Evolutionary conservation across 1,140 invertebrate genomes (phyloP), one percentile per base, ranked within the genome.

Genomic region (Saxidomus purpurata): DNA sequence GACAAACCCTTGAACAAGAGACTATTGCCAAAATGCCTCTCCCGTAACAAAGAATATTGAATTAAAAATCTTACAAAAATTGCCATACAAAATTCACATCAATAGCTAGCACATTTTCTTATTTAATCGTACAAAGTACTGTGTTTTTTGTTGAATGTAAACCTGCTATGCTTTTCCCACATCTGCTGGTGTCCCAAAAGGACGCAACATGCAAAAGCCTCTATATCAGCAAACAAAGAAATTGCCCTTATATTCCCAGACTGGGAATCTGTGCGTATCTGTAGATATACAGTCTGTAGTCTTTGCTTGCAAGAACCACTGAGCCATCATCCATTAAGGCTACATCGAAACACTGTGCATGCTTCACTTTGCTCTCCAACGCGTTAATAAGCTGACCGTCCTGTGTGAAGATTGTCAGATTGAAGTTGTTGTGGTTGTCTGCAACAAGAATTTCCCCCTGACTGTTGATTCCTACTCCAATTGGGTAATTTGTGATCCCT

Each of bases 351-450:
- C 99, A 99, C 96, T 99, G 99, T 36, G 99, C 99, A 95, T 99
- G 99, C 96, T 99, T 99, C 67, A 99, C 99, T 96, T 99, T 99
- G 93, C 98, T 99, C 96, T 99, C 99, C 55, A 99, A 96, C 6
- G 99, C 99, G 19, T 98, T 99, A 13, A 99, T 98, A 90, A 99
- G 96, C 93, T 98, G 98, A 0, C 99, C 99, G 93, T 99, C 98
- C 96, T 96, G 96, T 38, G 94, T 95, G 93, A 97, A 97, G 94
- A 99, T 99, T 79, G 99, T 99, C 95, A 99, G 96, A 95, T 99
- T 99, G 97, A 99, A 99, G 96, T 99, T 99, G 97, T 99, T 99
- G 96, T 99, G 99, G 96, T 99, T 99, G 96, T 99, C 99, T 43
- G 99, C 99, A 91, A 99, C 99, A 59, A 99, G 97, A 79, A 99